phyloP scores from a whole-genome alignment of 2,888 invertebrate genomes.

The Helleia helle region DNA sequence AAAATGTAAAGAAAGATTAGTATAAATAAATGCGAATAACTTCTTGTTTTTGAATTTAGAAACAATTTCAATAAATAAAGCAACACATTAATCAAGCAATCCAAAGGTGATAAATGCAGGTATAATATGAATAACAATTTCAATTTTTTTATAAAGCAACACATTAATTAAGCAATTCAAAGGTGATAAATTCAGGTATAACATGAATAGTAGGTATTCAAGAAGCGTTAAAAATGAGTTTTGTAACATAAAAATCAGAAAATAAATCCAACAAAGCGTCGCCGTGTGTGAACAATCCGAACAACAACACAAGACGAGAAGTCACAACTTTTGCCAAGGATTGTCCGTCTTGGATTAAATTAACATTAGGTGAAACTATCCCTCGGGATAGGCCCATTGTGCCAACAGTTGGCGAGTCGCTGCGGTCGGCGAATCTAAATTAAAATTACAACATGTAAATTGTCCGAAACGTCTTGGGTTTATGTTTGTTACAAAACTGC shows the following conservation, averaged over 20 bases:
- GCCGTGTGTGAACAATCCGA: slow-evolving; percentile 27
- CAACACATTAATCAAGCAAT: too few species aligned
- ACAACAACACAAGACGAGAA: slow-evolving; percentile 50
- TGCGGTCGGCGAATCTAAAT: slow-evolving; percentile 59
- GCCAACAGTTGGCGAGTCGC: slow-evolving; percentile 29
- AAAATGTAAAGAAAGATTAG: too few species aligned
- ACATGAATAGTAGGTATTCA: too few species aligned
- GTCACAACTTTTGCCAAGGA: slow-evolving; percentile 55
- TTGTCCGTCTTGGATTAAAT: slow-evolving; percentile 69
- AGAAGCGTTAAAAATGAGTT: background rate
- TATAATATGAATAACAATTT: too few species aligned
- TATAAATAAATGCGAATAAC: too few species aligned
- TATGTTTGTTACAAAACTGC: slow-evolving; percentile 47
- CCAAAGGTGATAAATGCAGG: too few species aligned
- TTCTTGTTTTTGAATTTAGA: too few species aligned
- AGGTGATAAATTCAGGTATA: too few species aligned
- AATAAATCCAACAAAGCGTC: slow-evolving; percentile 11
- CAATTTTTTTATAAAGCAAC: too few species aligned
- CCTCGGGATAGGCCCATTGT: slow-evolving; percentile 40
- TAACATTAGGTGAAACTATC: slow-evolving; percentile 68
- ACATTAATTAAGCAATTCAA: too few species aligned
- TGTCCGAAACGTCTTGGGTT: slow-evolving; percentile 43
- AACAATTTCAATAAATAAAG: too few species aligned
- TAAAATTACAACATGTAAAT: slow-evolving; percentile 71
- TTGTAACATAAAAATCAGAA: slow-evolving; percentile 1